phyloP scores from a whole-genome alignment of 2,888 invertebrate genomes.

The Scaptomyza reducta region DNA sequence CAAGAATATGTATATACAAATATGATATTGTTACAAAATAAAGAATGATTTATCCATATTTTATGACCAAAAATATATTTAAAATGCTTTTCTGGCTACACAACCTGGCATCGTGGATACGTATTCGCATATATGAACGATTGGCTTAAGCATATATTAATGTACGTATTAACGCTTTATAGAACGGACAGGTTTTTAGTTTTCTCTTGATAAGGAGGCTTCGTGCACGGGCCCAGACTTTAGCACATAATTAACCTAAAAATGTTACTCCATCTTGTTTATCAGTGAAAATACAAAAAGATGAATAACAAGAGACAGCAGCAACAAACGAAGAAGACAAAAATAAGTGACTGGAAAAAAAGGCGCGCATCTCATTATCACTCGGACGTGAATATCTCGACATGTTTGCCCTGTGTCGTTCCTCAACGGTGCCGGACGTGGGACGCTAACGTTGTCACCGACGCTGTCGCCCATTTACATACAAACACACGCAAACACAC shows the following conservation, averaged over 20 bases:
- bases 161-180: constrained; percentile 24
- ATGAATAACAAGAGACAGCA: constrained; percentile 20
- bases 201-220: constrained; percentile 45
- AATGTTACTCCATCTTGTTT: constrained; percentile 82
- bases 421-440: constrained; percentile 54
- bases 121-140: not conserved
- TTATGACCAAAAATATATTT: not conserved
- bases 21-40: no score
- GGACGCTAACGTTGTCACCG: constrained; percentile 58
- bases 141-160: constrained; percentile 26
- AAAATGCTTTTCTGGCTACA: not conserved
- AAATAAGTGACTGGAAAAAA: constrained; percentile 61
- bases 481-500: constrained; percentile 13
- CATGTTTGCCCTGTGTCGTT: constrained; percentile 75
- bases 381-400: constrained; percentile 81
- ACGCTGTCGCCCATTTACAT: constrained; percentile 49
- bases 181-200: constrained; percentile 32
- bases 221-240: constrained; percentile 64
- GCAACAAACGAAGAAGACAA: constrained; percentile 39
- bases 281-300: constrained; percentile 73
- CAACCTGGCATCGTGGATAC: no score
- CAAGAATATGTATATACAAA: no score
- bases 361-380: constrained; percentile 83
- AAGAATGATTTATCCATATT: not conserved
- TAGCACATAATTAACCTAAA: constrained; percentile 84